Base-by-base conservation (phyloP, 2,797 vertebrate genomes). In the Euphonia xanthogaster region DNA sequence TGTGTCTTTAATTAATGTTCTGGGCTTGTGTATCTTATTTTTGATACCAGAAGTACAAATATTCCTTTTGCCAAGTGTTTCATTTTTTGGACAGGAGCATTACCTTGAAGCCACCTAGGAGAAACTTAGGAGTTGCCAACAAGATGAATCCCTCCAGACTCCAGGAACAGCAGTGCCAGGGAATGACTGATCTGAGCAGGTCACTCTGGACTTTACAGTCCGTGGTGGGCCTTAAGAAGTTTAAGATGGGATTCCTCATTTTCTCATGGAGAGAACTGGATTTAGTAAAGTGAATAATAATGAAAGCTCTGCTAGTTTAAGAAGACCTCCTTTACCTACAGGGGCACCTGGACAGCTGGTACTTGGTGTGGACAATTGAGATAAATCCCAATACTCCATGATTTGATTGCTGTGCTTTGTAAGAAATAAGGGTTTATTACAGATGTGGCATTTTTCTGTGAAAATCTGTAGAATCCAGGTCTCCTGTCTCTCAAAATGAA, bases 381-480 rank as follows among this genome's bases (percentile, higher is more conserved):
- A 15, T 33, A 45, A 81, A 71, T 54, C 12, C 17, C 24, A n/a
- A 0, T 44, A 16, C 25, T 28, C 9, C 0, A 0, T 28, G 6
- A 31, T 66, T 14, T 27, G 45, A 10, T 42, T 39, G 18, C 20
- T 30, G 9, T 45, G 23, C 14, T 65, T 15, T 55, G 4, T 55
- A 30, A 57, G 57, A 74, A 79, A 12, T 27, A 15, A 2, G 4
- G 3, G 2, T n/a, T 83, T 37, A 4, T 42, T 63, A 10, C 2
- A 22, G 12, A 1, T 31, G 11, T 28, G 40, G 11, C 24, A 8
- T 66, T 67, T 62, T 50, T 19, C 25, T 72, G 13, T 6, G 4
- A 23, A 89, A 63, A n/a, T 53, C 18, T 70, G 30, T 33, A 39
- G 39, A 44, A 70, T 39, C 14, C 39, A 40, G 28, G 12, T 22